These are phyloP conservation scores for Metridium senile DNA, from an alignment of 92 coral and sea anemone species.

Conservation along the genomic window DNA sequence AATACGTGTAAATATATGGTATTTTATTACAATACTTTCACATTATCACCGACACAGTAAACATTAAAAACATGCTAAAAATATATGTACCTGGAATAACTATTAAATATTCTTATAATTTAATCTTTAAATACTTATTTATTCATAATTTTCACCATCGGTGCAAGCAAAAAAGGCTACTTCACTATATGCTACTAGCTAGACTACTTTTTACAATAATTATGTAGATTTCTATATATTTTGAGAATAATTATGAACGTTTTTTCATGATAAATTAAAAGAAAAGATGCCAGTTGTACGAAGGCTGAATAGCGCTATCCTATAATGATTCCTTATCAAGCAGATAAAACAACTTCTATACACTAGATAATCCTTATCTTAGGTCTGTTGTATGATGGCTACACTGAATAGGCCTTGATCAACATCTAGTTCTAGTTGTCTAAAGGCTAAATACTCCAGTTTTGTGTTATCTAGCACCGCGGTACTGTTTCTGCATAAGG, in stretches of 20 bases:
- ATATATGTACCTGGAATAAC: slow-evolving; percentile 25
- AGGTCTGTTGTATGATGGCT: not conserved
- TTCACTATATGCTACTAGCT: not conserved
- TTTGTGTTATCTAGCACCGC: too few species aligned
- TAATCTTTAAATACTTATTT: slow-evolving; percentile 31
- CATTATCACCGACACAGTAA: not conserved
- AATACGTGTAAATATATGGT: not conserved
- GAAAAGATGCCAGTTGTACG: not conserved
- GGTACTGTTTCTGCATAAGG: too few species aligned
- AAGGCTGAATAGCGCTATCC: not conserved
- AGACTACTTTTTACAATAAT: not conserved
- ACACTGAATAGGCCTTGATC: too few species aligned
- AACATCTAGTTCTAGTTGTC: too few species aligned
- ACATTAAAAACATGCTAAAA: slow-evolving; percentile 38
- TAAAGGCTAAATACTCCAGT: too few species aligned
- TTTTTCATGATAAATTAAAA: not conserved
- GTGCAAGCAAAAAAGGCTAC: slow-evolving; percentile 5
- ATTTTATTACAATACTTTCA: slow-evolving; percentile 25
- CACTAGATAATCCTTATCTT: not conserved
- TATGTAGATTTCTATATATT: not conserved
- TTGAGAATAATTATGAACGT: not conserved
- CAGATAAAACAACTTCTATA: not conserved
- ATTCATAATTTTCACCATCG: slow-evolving; percentile 12
- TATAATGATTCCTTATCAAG: not conserved
- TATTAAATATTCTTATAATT: slow-evolving; percentile 43